A percentile compares a stretch with the other conserved stretches of the same genome.
phyloP scores from a whole-genome alignment of 2,113 vertebrate species.

The Cyprinodon brontotheroides region DNA sequence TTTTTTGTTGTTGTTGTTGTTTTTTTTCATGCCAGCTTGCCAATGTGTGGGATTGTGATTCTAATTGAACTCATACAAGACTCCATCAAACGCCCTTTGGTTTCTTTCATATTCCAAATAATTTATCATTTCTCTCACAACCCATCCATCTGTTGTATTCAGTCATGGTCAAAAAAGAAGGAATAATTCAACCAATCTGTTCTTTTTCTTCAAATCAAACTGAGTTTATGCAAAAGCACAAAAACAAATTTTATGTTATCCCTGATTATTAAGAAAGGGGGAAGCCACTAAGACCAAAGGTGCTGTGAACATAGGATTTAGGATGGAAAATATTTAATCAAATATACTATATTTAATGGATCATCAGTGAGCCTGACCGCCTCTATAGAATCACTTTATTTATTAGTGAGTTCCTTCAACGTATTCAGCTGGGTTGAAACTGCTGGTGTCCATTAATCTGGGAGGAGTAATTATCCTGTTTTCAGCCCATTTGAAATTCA shows the following conservation, averaged over 20 bases:
- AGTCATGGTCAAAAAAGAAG: background rate
- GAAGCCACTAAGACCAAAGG: background rate
- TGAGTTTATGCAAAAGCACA: background rate
- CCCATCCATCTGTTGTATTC: background rate
- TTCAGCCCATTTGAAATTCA: too few species aligned
- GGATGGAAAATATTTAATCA: background rate
- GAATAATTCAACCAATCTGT: background rate
- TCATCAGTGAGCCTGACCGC: too few species aligned
- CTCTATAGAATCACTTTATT: too few species aligned
- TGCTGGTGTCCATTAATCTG: too few species aligned
- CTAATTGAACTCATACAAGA: conserved; percentile 4
- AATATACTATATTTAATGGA: too few species aligned
- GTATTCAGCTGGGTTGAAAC: too few species aligned
- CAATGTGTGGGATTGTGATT: background rate
- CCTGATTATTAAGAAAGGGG: background rate
- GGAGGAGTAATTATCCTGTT: too few species aligned
- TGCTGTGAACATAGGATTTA: background rate
- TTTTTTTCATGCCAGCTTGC: background rate
- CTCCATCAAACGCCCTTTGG: background rate
- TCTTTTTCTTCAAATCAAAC: background rate
- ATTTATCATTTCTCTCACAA: background rate
- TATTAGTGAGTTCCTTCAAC: too few species aligned
- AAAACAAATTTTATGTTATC: background rate
- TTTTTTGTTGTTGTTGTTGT: background rate
- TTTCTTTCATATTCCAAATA: background rate